Evolutionary conservation across 1,140 invertebrate species (phyloP).

Genomic region (Drosophila neocordata): DNA sequence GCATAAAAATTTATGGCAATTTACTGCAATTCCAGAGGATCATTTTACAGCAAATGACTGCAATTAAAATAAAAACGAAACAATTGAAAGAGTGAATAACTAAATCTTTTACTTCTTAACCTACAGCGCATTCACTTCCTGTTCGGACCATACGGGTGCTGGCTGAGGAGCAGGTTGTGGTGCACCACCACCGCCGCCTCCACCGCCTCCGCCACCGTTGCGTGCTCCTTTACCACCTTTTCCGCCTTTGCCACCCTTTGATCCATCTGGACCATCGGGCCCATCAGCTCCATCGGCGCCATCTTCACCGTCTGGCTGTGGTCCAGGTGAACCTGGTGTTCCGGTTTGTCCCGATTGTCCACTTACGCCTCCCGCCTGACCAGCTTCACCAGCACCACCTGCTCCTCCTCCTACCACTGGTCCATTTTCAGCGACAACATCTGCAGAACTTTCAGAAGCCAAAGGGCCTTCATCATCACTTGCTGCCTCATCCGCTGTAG

Average conservation of each 20-base stretch:
- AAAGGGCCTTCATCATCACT: background rate
- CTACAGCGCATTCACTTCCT: constrained; percentile 56
- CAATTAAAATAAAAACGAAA: background rate
- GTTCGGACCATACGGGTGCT: constrained; percentile 60
- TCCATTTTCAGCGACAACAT: constrained; percentile 7
- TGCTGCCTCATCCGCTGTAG: background rate
- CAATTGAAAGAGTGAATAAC: background rate
- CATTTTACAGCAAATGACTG: constrained; percentile 43
- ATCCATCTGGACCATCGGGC: constrained; percentile 55
- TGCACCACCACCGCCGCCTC: constrained; percentile 78
- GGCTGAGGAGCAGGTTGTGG: constrained; percentile 59
- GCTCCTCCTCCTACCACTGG: constrained; percentile 50
- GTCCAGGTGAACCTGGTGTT: constrained; percentile 57
- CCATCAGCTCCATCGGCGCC: constrained; percentile 71
- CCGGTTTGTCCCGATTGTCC: constrained; percentile 58
- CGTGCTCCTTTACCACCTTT: constrained; percentile 70
- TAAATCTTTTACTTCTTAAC: constrained; percentile 4
- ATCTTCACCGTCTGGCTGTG: constrained; percentile 67
- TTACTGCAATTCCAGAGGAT: background rate
- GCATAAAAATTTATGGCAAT: constrained; percentile 2
- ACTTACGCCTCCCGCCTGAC: constrained; percentile 47
- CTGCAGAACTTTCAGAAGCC: constrained; percentile 20
- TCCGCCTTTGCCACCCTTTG: constrained; percentile 73
- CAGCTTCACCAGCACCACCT: constrained; percentile 41
- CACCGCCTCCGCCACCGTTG: constrained; percentile 79